Evolutionary conservation across 2,797 vertebrate genomes (phyloP).

Genomic region (Psittacula derbiana): DNA sequence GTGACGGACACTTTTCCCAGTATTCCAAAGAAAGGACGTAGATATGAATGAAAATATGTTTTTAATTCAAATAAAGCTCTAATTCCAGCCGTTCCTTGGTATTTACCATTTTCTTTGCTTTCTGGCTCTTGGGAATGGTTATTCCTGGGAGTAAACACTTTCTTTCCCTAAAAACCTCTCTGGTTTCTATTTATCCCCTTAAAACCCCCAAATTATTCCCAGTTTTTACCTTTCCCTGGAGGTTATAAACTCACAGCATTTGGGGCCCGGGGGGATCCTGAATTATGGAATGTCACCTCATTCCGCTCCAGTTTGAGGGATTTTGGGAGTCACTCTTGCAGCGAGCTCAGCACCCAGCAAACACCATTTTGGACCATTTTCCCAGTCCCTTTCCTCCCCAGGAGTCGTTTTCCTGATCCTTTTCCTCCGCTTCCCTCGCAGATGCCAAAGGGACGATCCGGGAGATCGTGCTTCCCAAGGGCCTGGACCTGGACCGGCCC

Average conservation of each 20-base stretch:
- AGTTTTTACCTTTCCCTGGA: background rate
- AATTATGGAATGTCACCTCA: background rate
- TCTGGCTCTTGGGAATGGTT: background rate
- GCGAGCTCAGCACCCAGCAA: rapidly evolving
- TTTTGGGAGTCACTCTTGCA: background rate
- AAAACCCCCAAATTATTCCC: background rate
- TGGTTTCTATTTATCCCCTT: background rate
- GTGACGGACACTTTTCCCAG: rapidly evolving
- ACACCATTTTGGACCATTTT: rapidly evolving
- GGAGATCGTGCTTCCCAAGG: conserved; percentile 95
- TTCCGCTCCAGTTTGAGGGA: background rate
- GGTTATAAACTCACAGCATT: rapidly evolving
- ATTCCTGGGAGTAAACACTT: rapidly evolving
- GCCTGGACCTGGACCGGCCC: conserved; percentile 93
- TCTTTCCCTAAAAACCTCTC: rapidly evolving
- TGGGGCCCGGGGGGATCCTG: rapidly evolving
- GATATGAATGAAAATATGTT: background rate
- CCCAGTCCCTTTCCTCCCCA: background rate
- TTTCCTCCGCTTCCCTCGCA: conserved; percentile 19
- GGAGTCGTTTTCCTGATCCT: background rate
- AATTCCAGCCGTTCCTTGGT: rapidly evolving
- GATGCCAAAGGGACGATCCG: conserved; percentile 97
- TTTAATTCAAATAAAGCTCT: background rate
- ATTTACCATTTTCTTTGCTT: background rate
- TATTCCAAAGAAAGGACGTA: background rate